These are phyloP conservation scores for Triplophysa tibetana DNA, from an alignment of 2,113 vertebrate species.

Conservation along the genomic window DNA sequence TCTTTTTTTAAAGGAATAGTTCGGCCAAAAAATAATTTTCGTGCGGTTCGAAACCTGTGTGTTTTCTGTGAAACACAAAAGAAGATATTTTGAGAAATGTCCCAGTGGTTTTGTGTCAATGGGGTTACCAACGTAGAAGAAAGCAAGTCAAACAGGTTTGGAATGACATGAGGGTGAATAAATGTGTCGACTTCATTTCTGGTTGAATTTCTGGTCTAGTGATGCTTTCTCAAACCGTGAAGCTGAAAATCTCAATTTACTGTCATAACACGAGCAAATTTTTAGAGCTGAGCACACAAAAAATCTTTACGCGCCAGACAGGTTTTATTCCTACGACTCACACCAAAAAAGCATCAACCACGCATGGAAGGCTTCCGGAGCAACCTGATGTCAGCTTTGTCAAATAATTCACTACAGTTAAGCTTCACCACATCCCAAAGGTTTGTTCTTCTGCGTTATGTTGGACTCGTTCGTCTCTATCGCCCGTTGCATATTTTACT, in stretches of 20 bases:
- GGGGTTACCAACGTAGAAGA: too few relatives aligned
- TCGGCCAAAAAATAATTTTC: too few relatives aligned
- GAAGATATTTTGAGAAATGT: too few relatives aligned
- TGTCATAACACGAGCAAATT: not conserved
- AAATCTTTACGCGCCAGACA: not conserved
- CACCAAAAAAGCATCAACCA: constrained; percentile 13
- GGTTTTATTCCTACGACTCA: not conserved
- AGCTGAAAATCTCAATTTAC: not conserved
- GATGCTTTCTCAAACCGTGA: not conserved
- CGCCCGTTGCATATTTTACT: constrained; percentile 48
- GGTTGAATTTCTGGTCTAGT: not conserved
- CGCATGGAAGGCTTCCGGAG: not conserved
- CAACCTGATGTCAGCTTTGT: constrained; percentile 19
- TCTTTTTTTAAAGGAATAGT: too few relatives aligned
- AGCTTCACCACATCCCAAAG: constrained; percentile 19
- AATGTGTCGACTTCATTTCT: too few relatives aligned
- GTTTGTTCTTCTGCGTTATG: constrained; percentile 13
- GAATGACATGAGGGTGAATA: too few relatives aligned
- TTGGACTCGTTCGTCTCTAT: constrained; percentile 43
- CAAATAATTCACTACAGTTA: constrained; percentile 7
- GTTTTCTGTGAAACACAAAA: too few relatives aligned
- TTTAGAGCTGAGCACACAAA: not conserved
- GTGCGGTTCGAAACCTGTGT: too few relatives aligned
- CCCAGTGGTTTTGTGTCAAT: too few relatives aligned
- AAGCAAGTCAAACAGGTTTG: too few relatives aligned